phyloP scores from a whole-genome alignment of 2,888 invertebrate genomes.

The Blastobasis adustella region DNA sequence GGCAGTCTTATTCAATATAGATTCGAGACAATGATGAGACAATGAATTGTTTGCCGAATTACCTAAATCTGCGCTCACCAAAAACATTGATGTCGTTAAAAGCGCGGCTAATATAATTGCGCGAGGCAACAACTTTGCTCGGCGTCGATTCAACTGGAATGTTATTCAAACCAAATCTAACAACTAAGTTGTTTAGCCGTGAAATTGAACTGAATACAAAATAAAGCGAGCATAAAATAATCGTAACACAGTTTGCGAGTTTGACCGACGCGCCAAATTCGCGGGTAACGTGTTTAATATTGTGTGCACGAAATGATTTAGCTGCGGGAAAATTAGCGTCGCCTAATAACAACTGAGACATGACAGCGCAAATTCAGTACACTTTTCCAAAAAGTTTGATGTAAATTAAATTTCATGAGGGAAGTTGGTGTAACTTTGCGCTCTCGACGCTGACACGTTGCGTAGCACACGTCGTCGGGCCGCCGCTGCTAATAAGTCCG shows the following conservation, averaged over 20 bases:
- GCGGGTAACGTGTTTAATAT: slow-evolving; percentile 46
- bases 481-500: slow-evolving; percentile 2
- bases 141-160: neutral
- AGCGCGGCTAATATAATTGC: slow-evolving; percentile 20
- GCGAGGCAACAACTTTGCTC: neutral
- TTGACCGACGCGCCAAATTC: slow-evolving; percentile 39
- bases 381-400: slow-evolving; percentile 51
- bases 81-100: slow-evolving; percentile 29
- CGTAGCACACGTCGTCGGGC: slow-evolving; percentile 29
- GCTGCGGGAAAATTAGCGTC: slow-evolving; percentile 43
- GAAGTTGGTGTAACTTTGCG: slow-evolving; percentile 43
- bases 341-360: slow-evolving; percentile 54
- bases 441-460: slow-evolving; percentile 37
- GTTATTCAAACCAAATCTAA: slow-evolving; percentile 11
- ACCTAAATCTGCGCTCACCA: slow-evolving; percentile 26
- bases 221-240: slow-evolving; percentile 25
- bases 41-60: slow-evolving; percentile 32
- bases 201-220: slow-evolving; percentile 13
- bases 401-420: slow-evolving; percentile 49
- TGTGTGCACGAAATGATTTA: slow-evolving; percentile 47
- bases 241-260: slow-evolving; percentile 43
- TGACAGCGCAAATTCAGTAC: slow-evolving; percentile 51
- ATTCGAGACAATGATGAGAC: slow-evolving; percentile 41
- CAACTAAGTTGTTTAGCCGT: slow-evolving; percentile 23
- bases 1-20: slow-evolving; percentile 52